Conservation (phyloP, 2,113 vertebrate genomes). For the Eretmochelys imbricata region DNA sequence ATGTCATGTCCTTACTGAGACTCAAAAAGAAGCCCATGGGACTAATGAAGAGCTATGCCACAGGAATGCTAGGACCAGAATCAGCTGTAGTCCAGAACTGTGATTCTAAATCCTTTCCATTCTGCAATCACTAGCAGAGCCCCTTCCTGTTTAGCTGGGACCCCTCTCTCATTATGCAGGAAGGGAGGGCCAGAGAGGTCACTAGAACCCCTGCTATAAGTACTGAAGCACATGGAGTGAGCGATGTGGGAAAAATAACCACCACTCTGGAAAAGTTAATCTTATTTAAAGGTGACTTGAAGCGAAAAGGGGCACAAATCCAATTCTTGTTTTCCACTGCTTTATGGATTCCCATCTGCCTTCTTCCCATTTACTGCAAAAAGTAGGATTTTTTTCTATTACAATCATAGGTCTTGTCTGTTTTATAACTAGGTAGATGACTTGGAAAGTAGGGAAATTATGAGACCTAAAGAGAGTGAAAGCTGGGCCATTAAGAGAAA, state of each 20-base stretch:
- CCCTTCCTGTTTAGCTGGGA: background rate
- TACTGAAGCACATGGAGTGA: background rate
- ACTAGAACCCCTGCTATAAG: background rate
- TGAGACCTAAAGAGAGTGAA: conserved; percentile 23
- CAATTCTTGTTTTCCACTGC: no score
- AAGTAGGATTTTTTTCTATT: background rate
- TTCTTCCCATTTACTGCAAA: background rate
- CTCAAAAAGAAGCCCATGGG: background rate
- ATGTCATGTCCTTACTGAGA: background rate
- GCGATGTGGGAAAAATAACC: background rate
- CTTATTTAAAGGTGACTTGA: background rate
- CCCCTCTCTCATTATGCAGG: background rate
- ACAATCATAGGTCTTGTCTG: background rate
- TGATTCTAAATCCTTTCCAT: background rate
- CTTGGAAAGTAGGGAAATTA: background rate
- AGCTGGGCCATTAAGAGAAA: conserved; percentile 60
- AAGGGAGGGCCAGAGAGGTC: background rate
- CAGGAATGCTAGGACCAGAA: background rate
- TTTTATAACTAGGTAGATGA: background rate
- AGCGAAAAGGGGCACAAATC: background rate
- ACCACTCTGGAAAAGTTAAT: background rate
- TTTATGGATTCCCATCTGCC: background rate
- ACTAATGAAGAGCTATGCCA: fast-evolving
- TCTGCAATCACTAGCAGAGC: background rate
- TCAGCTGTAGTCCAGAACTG: fast-evolving